Conservation (phyloP, 2,113 vertebrate genomes). For the Sakesphorus luctuosus region DNA sequence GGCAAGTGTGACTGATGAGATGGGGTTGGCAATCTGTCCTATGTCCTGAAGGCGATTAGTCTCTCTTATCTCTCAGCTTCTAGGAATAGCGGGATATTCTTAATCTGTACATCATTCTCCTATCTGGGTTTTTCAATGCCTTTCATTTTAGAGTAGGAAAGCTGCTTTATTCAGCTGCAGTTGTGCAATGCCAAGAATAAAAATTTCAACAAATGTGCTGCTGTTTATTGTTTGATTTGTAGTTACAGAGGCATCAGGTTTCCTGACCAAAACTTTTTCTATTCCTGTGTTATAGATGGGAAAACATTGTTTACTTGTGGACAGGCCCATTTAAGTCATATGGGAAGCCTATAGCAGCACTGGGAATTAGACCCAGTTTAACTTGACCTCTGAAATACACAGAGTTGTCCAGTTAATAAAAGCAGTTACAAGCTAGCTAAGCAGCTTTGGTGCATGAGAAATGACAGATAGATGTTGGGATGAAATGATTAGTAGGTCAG, state of each 20-base stretch:
- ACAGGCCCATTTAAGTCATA: neutral
- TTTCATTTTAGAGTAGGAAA: constrained; percentile 22
- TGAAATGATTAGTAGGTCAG: constrained; percentile 51
- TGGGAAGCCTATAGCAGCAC: neutral
- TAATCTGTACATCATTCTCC: constrained; percentile 35
- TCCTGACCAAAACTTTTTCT: neutral
- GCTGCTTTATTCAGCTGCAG: constrained; percentile 8
- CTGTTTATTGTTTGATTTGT: constrained; percentile 5
- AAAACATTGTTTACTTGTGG: neutral
- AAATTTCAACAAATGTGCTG: neutral
- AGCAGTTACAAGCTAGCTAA: constrained; percentile 15
- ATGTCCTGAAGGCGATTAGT: neutral
- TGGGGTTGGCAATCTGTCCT: constrained; percentile 31
- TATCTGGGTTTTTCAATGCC: neutral
- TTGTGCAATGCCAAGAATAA: neutral
- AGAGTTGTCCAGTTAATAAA: neutral
- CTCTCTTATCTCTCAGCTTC: constrained; percentile 29
- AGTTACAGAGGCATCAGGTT: neutral
- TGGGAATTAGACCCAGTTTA: neutral
- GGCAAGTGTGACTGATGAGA: constrained; percentile 60
- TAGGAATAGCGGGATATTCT: constrained; percentile 21
- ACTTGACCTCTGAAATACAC: neutral
- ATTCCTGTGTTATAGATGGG: neutral
- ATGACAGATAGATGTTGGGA: neutral
- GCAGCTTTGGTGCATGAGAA: constrained; percentile 45